These are phyloP conservation scores for Paratilapia polleni DNA, from an alignment of 2,113 vertebrate species.

Conservation along the genomic window DNA sequence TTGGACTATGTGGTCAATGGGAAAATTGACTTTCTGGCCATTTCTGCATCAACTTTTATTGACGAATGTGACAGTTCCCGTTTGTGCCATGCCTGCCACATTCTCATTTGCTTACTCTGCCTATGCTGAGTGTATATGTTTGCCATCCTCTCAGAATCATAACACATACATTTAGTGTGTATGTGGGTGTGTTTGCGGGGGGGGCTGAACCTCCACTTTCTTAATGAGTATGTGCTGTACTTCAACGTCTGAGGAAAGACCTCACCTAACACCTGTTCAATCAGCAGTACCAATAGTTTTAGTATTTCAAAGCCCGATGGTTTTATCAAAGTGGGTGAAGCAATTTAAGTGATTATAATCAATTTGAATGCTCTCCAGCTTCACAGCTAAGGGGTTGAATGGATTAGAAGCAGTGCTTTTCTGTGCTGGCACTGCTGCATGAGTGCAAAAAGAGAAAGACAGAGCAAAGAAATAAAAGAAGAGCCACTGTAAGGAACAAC, in stretches of 20 bases:
- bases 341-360: conserved; percentile 76
- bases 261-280: conserved; percentile 9
- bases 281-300: conserved; percentile 33
- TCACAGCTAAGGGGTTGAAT: conserved; percentile 68
- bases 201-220: not conserved
- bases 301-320: conserved; percentile 46
- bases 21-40: not conserved
- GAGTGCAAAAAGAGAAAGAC: not conserved
- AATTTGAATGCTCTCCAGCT: conserved; percentile 70
- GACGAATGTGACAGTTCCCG: not conserved
- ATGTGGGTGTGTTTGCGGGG: too few relatives aligned
- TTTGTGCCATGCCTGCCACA: not conserved
- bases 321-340: conserved; percentile 70
- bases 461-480: conserved; percentile 12
- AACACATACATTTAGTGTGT: not conserved
- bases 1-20: not conserved
- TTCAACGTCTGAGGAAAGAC: conserved; percentile 1
- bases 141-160: not conserved
- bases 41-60: not conserved
- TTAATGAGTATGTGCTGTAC: not conserved
- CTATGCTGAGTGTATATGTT: not conserved
- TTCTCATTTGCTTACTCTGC: not conserved
- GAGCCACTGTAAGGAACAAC: not conserved
- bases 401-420: conserved; percentile 51
- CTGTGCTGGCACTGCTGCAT: conserved; percentile 4